Percentiles rank a stretch among this genome's conserved stretches.
Conservation (phyloP, 2,113 vertebrate genomes). For the Origma solitaria region DNA sequence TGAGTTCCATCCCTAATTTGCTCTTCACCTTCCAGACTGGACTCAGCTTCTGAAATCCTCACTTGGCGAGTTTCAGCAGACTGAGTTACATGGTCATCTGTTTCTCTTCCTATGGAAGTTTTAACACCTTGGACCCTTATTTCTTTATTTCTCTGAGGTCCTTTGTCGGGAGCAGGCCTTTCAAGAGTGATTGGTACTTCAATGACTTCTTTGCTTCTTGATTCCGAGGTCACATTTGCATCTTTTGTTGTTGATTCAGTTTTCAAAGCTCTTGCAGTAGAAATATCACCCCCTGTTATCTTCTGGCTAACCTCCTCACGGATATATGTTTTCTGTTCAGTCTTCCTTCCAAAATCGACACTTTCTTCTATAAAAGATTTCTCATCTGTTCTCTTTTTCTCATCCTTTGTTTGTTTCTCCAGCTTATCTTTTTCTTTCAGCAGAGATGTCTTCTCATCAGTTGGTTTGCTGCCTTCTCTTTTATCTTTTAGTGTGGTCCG, state of each 20-base stretch:
- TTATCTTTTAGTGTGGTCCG: background rate
- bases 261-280: background rate
- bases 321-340: slow-evolving; percentile 43
- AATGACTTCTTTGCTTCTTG: background rate
- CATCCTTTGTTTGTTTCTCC: slow-evolving; percentile 6
- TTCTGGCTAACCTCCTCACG: slow-evolving; percentile 55
- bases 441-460: slow-evolving; percentile 10
- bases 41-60: slow-evolving; percentile 8
- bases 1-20: background rate
- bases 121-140: background rate
- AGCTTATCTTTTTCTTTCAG: slow-evolving; percentile 5
- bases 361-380: background rate
- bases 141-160: background rate
- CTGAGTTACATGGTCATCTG: background rate
- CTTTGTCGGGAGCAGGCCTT: background rate
- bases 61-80: background rate
- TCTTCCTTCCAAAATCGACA: slow-evolving; percentile 16
- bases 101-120: background rate
- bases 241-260: background rate
- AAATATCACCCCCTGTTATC: slow-evolving; percentile 20
- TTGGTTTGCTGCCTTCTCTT: slow-evolving; percentile 16
- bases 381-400: background rate
- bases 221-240: background rate
- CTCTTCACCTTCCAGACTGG: background rate
- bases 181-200: slow-evolving; percentile 52